Percentiles rank a stretch among this genome's conserved stretches.
Evolutionary conservation across 2,113 vertebrate genomes (phyloP).

Genomic region (Spea bombifrons): DNA sequence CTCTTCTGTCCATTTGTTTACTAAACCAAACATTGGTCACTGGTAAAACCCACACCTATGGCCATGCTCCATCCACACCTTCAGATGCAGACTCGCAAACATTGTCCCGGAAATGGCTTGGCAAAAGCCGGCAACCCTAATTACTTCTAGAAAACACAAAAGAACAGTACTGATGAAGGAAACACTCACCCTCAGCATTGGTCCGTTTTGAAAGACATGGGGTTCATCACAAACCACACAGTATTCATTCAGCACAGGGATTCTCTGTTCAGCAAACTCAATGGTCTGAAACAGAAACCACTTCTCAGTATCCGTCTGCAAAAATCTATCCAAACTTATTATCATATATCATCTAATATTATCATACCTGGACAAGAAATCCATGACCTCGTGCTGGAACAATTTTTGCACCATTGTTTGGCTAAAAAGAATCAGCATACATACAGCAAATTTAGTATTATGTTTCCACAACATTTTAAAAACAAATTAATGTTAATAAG

Average conservation of each 20-base stretch:
- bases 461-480: not conserved
- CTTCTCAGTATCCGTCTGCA: not conserved
- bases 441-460: not conserved
- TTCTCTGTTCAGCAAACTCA: slow-evolving; percentile 85
- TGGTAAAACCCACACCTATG: too few species aligned
- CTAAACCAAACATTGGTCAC: too few species aligned
- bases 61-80: too few species aligned
- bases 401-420: slow-evolving; percentile 79
- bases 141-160: too few species aligned
- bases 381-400: slow-evolving; percentile 75
- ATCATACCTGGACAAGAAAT: slow-evolving; percentile 84
- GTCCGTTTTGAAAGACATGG: slow-evolving; percentile 88
- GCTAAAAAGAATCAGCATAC: slow-evolving; percentile 62
- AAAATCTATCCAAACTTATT: not conserved
- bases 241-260: slow-evolving; percentile 84
- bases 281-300: slow-evolving; percentile 72
- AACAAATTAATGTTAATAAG: not conserved
- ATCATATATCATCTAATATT: slow-evolving; percentile 21
- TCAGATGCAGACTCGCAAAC: too few species aligned
- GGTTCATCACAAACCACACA: slow-evolving; percentile 89
- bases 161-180: not conserved
- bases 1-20: too few species aligned
- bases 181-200: slow-evolving; percentile 84
- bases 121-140: too few species aligned
- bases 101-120: too few species aligned